Evolutionary conservation across 2,888 invertebrate genomes (phyloP).

Genomic region (Mimachlamys varia): DNA sequence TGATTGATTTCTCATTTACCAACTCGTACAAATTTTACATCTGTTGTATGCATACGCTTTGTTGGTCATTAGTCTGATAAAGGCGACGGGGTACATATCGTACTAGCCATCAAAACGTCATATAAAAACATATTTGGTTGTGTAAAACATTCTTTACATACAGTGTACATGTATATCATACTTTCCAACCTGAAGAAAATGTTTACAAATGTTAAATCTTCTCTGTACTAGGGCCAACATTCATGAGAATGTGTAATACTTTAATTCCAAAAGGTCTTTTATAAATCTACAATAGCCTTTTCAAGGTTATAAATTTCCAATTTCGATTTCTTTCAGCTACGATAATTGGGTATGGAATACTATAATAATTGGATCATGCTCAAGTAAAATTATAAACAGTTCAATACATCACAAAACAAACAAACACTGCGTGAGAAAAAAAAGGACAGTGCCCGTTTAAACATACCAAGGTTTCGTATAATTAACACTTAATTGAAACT

Average conservation of each 20-base stretch:
- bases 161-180: too few species aligned
- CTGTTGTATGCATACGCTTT: too few species aligned
- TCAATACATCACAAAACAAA: not conserved
- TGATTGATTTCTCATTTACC: too few species aligned
- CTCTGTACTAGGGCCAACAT: not conserved
- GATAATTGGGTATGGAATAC: not conserved
- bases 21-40: too few species aligned
- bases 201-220: too few species aligned
- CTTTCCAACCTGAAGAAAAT: too few species aligned
- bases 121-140: too few species aligned
- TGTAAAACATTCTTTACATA: too few species aligned
- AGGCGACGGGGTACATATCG: too few species aligned
- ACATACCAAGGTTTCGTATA: conserved; percentile 2
- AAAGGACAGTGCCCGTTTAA: not conserved
- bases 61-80: too few species aligned
- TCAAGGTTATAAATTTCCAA: conserved; percentile 1
- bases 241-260: not conserved
- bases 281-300: not conserved
- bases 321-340: not conserved
- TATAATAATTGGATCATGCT: conserved; percentile 15
- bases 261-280: not conserved
- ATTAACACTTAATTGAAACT: not conserved
- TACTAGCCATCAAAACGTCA: too few species aligned
- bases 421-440: not conserved
- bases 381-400: not conserved